Evolutionary conservation across 2,113 vertebrate genomes (phyloP).

Genomic region (Dermatemys mawii): DNA sequence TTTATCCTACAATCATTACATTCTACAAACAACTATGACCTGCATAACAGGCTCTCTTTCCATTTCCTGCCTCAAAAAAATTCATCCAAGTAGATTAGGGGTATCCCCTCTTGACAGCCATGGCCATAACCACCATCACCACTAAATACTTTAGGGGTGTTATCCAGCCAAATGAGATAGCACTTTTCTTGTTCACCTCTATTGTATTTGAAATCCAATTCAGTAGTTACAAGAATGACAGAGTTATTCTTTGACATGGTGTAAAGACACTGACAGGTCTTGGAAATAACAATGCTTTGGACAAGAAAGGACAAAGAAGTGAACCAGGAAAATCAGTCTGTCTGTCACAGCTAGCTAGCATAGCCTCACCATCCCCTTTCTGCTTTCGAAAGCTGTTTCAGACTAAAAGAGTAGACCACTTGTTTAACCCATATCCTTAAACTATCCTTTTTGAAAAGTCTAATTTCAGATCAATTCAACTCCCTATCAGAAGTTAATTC

Average conservation of each 20-base stretch:
- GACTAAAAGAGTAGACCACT: neutral
- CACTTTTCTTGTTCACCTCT: neutral
- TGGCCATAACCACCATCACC: neutral
- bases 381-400: neutral
- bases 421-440: neutral
- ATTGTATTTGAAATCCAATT: neutral
- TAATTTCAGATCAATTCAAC: conserved; percentile 15
- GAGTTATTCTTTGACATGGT: accelerated
- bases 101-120: neutral
- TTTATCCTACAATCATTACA: neutral
- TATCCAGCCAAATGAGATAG: neutral
- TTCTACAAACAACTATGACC: neutral
- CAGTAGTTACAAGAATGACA: neutral
- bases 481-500: conserved; percentile 9
- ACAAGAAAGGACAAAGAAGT: neutral
- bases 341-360: neutral
- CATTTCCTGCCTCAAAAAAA: neutral
- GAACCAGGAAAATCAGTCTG: neutral
- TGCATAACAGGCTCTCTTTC: neutral
- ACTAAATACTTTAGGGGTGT: neutral
- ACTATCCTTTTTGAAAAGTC: neutral
- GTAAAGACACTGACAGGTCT: neutral
- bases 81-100: neutral
- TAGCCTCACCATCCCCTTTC: neutral
- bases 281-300: neutral